A percentile compares a stretch with the other conserved stretches of the same genome.
phyloP scores from a whole-genome alignment of 2,888 invertebrate species.

The Desoria tigrina region DNA sequence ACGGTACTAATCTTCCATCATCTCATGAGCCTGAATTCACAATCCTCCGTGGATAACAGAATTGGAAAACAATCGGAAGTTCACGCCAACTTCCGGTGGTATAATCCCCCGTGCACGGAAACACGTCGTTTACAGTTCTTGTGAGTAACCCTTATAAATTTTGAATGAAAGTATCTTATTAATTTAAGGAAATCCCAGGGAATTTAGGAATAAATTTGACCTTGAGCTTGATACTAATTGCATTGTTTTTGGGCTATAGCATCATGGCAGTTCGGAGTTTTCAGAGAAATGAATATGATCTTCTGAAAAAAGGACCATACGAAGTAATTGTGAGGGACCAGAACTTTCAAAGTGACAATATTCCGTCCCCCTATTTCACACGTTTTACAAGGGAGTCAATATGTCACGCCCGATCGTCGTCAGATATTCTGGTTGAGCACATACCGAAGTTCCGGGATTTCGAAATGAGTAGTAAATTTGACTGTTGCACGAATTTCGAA shows the following conservation, averaged over 20 bases:
- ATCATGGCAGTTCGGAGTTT: slow-evolving; percentile 27
- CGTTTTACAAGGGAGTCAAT: slow-evolving; percentile 13
- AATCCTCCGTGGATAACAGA: not conserved
- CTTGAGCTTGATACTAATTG: not conserved
- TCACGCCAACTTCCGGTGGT: slow-evolving; percentile 39
- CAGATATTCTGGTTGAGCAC: slow-evolving; percentile 27
- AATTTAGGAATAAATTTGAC: not conserved
- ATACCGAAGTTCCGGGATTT: slow-evolving; percentile 26
- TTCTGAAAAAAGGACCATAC: slow-evolving; percentile 31
- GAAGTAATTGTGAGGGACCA: slow-evolving; percentile 28
- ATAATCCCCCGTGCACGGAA: slow-evolving; percentile 28
- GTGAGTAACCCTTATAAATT: slow-evolving; percentile 18
- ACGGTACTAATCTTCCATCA: slow-evolving; percentile 29
- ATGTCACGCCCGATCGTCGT: slow-evolving; percentile 23
- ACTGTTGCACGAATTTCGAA: slow-evolving; percentile 34
- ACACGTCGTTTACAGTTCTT: slow-evolving; percentile 18
- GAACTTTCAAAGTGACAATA: slow-evolving; percentile 23
- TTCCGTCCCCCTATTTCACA: slow-evolving; percentile 30
- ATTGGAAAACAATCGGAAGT: slow-evolving; percentile 22
- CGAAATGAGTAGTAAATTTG: slow-evolving; percentile 35
- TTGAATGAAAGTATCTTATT: too few species aligned
- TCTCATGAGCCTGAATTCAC: slow-evolving; percentile 5
- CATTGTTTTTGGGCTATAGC: slow-evolving; percentile 7
- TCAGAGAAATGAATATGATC: slow-evolving; percentile 22
- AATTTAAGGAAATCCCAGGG: not conserved